Evolutionary conservation across 1,140 invertebrate species (phyloP).

Genomic region (Drosophila suzukii): DNA sequence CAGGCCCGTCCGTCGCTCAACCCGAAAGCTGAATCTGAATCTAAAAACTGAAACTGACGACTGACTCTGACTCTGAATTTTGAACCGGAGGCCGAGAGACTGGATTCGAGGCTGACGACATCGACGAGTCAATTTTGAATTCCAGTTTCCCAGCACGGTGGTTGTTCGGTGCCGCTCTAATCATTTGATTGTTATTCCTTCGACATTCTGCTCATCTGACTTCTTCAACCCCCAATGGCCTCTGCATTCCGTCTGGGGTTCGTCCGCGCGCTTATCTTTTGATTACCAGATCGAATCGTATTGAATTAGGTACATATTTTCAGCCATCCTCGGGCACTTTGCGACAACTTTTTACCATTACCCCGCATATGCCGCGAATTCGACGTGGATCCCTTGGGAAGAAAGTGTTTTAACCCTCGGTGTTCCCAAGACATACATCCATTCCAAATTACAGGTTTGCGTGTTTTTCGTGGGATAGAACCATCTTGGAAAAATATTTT

Average conservation of each 20-base stretch:
- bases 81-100: constrained; percentile 4
- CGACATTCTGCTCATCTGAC: constrained; percentile 54
- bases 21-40: not conserved
- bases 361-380: constrained; percentile 43
- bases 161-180: constrained; percentile 52
- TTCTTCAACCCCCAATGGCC: constrained; percentile 11
- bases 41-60: constrained; percentile 6
- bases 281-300: constrained; percentile 77
- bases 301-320: constrained; percentile 74
- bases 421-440: not conserved
- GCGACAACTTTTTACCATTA: constrained; percentile 46
- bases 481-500: not conserved
- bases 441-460: not conserved
- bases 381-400: constrained; percentile 18
- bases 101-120: constrained; percentile 36
- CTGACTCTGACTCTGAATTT: constrained; percentile 14
- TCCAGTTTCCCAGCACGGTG: constrained; percentile 66
- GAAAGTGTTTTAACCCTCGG: constrained; percentile 10
- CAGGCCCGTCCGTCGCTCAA: constrained; percentile 8
- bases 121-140: constrained; percentile 75
- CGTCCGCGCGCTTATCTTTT: constrained; percentile 64
- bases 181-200: constrained; percentile 81
- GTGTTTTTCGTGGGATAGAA: not conserved
- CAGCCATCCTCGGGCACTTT: constrained; percentile 23
- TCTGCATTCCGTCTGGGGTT: constrained; percentile 1